Evolutionary conservation across 1,140 invertebrate species (phyloP).

Genomic region (Homalodisca vitripennis): DNA sequence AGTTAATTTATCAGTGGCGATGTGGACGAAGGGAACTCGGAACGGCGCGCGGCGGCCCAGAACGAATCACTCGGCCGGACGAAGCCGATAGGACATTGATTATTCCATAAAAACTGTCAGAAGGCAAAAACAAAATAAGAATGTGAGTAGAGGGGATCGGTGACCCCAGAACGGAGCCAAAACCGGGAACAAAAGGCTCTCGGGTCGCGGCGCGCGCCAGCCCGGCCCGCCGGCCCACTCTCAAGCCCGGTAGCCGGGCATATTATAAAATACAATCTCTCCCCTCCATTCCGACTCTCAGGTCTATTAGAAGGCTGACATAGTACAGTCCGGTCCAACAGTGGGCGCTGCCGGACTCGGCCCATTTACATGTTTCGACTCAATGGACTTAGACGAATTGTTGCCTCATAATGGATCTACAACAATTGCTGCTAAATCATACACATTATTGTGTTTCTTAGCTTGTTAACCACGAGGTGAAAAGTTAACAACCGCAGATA

Average conservation of each 20-base stretch:
- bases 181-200: slow-evolving; percentile 16
- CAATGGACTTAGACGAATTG: no score
- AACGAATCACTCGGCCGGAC: not conserved
- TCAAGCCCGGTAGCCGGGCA: slow-evolving; percentile 21
- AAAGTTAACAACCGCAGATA: no score
- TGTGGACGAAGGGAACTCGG: no score
- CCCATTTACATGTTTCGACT: no score
- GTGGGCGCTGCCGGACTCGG: not conserved
- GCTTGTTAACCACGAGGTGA: no score
- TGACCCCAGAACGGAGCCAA: slow-evolving; percentile 2
- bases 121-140: not conserved
- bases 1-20: no score
- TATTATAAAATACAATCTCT: slow-evolving; percentile 16
- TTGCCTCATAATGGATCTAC: no score
- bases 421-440: no score
- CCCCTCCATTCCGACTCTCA: not conserved
- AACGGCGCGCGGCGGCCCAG: no score
- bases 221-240: not conserved
- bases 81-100: not conserved
- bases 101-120: not conserved
- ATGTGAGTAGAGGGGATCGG: not conserved
- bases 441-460: no score
- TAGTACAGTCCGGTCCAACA: slow-evolving; percentile 6
- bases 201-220: not conserved
- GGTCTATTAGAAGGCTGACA: slow-evolving; percentile 17